These are phyloP conservation scores for Phengaris alcon DNA, from an alignment of 2,888 invertebrate species.

Conservation along the genomic window DNA sequence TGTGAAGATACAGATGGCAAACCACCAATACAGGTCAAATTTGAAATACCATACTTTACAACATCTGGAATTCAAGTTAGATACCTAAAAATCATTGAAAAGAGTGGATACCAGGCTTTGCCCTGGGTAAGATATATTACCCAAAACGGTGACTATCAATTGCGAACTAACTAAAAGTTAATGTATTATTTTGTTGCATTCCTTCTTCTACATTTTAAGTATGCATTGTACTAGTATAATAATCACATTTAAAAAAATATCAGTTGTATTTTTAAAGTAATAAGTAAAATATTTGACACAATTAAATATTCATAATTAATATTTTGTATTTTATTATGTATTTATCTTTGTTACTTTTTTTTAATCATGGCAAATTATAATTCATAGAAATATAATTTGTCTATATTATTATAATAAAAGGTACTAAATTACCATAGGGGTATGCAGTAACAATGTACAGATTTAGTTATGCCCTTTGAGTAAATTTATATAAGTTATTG, in stretches of 20 bases:
- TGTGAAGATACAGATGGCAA: conserved; percentile 96
- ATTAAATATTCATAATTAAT: conserved; percentile 36
- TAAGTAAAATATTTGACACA: conserved; percentile 45
- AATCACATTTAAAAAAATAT: conserved; percentile 24
- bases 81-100: conserved; percentile 98
- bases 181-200: conserved; percentile 45
- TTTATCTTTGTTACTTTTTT: not conserved
- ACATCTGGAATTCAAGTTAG: conserved; percentile 99
- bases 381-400: too few species aligned
- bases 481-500: too few species aligned
- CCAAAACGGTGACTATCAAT: conserved; percentile 98
- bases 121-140: conserved; percentile 99
- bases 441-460: too few species aligned
- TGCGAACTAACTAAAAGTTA: conserved; percentile 88
- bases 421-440: too few species aligned
- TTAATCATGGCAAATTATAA: not conserved
- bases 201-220: conserved; percentile 48
- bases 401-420: too few species aligned
- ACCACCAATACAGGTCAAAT: conserved; percentile 98
- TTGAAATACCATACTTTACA: conserved; percentile 99
- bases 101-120: conserved; percentile 98
- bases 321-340: conserved; percentile 1
- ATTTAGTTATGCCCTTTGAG: too few species aligned
- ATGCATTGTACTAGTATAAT: conserved; percentile 35
- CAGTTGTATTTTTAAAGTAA: conserved; percentile 57